Evolutionary conservation across 2,888 invertebrate genomes (phyloP), one percentile per base, ranked within the genome.

Genomic region (Stegana nigrithorax): DNA sequence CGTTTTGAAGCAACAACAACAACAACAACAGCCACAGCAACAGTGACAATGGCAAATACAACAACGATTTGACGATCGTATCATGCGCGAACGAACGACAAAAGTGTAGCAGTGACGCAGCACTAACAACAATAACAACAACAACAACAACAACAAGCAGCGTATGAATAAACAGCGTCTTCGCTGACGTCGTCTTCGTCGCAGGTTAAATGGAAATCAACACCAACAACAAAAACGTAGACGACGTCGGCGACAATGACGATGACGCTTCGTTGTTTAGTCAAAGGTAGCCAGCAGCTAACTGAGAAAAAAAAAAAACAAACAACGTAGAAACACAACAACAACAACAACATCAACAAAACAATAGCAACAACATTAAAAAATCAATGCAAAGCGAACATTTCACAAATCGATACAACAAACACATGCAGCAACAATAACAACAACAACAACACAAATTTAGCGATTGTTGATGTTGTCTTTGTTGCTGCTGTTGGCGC

Each of bases 401-500:
- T 78, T 80, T 82, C 80, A 80, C 82, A 80, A 80, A 82, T 82
- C 81, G 79, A 78, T 80, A 82, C 80, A 80, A 73, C 66, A 58
- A 67, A 67, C 32, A 12, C 12, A 32, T n/a, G n/a, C n/a, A n/a
- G n/a, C n/a, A 67, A 64, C 45, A 57, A 14, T 55, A 21, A 47
- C 3, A 19, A 10, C 4, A 26, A 51, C 12, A 26, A 51, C 7
- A 19, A 36, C 56, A 12, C 14, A 17, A n/a, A 44, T 32, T 32
- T 32, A 25, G 21, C 56, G 59, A 57, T 53, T 6, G 32, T 32
- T 12, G 61, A 32, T 32, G 47, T 47, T 17, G 62, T 36, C 25
- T 27, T 44, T 58, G 44, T 25, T 26, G 44, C 29, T 26, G 44
- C 10, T 14, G 27, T 26, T 27, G 12, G 42, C 32, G 56, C 61